Conservation (phyloP, 2,888 invertebrate genomes). For the Drosophila borealis region DNA sequence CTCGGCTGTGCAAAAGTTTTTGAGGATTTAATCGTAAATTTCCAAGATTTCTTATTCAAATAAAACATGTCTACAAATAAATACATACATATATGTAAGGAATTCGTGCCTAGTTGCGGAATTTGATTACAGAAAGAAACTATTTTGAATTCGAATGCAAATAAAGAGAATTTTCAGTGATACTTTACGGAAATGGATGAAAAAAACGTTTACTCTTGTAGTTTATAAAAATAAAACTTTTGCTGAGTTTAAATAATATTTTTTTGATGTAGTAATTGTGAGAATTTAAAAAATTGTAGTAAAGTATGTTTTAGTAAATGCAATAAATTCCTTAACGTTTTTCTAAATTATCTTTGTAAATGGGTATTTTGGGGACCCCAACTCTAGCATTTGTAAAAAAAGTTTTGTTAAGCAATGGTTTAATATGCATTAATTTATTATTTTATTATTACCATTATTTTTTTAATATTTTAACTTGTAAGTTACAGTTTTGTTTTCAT, state of each 20-base stretch:
- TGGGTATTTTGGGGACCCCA: too few relatives aligned
- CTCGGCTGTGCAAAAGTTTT: constrained; percentile 50
- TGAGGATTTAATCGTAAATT: constrained; percentile 55
- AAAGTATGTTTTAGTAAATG: too few relatives aligned
- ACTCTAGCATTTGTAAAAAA: too few relatives aligned
- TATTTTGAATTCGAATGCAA: constrained; percentile 16
- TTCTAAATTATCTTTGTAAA: too few relatives aligned
- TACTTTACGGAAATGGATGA: constrained; percentile 5
- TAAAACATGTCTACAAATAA: constrained; percentile 14
- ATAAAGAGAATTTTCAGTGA: constrained; percentile 31
- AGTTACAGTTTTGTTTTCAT: constrained; percentile 10
- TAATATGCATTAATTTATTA: not conserved
- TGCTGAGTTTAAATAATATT: not conserved
- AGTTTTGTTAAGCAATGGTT: too few relatives aligned
- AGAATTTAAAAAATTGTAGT: too few relatives aligned
- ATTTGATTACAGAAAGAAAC: constrained; percentile 30
- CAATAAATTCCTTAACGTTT: too few relatives aligned
- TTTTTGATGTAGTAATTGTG: not conserved
- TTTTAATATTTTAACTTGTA: not conserved
- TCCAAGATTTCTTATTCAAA: constrained; percentile 44
- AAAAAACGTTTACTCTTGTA: not conserved
- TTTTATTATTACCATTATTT: not conserved
- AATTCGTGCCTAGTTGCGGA: constrained; percentile 1
- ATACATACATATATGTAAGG: not conserved
- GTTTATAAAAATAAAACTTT: not conserved